phyloP scores from a whole-genome alignment of 2,113 vertebrate species.

The Ophiodon elongatus region DNA sequence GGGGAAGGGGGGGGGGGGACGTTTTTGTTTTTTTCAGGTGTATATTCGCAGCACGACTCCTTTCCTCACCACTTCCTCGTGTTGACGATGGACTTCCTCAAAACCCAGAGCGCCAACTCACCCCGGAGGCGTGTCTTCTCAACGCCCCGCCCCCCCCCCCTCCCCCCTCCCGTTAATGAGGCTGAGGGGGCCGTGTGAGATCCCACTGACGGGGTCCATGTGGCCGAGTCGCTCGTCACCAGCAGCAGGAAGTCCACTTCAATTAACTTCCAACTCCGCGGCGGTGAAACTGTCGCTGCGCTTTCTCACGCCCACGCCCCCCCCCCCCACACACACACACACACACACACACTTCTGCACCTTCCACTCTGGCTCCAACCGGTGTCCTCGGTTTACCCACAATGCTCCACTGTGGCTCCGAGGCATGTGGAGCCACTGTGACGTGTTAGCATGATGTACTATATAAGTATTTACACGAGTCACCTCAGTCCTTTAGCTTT shows the following conservation, averaged over 20 bases:
- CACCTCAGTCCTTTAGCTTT: background rate
- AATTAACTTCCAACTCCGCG: constrained; percentile 28
- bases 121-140: too few species aligned
- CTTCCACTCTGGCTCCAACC: background rate
- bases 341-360: too few species aligned
- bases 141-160: background rate
- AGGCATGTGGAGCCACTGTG: background rate
- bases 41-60: background rate
- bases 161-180: background rate
- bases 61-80: too few species aligned
- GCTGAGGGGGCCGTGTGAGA: background rate
- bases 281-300: constrained; percentile 11
- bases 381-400: constrained; percentile 21
- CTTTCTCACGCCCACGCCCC: background rate
- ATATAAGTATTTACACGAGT: constrained; percentile 30
- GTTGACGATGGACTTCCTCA: background rate
- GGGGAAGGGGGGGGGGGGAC: too few species aligned
- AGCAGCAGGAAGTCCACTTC: constrained; percentile 24
- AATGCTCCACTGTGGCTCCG: constrained; percentile 3
- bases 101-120: too few species aligned
- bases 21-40: background rate
- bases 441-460: too few species aligned
- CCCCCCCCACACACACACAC: too few species aligned
- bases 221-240: background rate
- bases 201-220: background rate